A percentile compares a stretch with the other conserved stretches of the same genome.
phyloP scores from a whole-genome alignment of 2,797 vertebrate species.

The Chromobotia macracanthus region DNA sequence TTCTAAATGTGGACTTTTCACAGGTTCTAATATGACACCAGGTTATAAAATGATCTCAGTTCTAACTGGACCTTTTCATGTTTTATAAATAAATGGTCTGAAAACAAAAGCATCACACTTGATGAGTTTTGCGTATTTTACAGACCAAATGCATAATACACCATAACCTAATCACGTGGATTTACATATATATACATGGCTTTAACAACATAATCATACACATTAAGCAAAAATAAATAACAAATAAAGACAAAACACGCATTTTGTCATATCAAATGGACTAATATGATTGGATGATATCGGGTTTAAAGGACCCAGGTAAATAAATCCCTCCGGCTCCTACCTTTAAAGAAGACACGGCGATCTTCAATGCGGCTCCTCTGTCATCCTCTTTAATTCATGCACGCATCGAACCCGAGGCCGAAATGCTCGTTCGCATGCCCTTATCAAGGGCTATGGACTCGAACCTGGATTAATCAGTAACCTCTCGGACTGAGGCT shows the following conservation, averaged over 20 bases:
- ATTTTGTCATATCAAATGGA: background rate
- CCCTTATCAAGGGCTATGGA: conserved; percentile 70
- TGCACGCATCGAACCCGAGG: conserved; percentile 61
- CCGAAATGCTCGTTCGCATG: conserved; percentile 69
- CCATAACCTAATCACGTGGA: background rate
- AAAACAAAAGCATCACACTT: background rate
- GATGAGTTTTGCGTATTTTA: background rate
- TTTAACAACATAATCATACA: background rate
- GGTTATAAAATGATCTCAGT: background rate
- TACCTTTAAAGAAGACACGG: conserved; percentile 64
- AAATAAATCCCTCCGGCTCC: conserved; percentile 7
- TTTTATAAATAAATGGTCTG: background rate
- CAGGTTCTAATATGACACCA: background rate
- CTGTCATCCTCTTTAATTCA: conserved; percentile 54
- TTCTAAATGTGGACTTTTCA: background rate
- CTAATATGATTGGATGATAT: background rate
- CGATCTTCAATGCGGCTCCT: conserved; percentile 43
- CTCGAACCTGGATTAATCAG: conserved; percentile 65
- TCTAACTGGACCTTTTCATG: background rate
- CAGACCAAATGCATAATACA: background rate
- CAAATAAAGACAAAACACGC: background rate
- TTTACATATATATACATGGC: background rate
- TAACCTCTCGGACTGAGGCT: conserved; percentile 66
- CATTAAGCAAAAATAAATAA: background rate
- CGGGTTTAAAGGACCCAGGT: background rate